Evolutionary conservation across 2,113 vertebrate species (phyloP).

Genomic region (Cyanoderma ruficeps): DNA sequence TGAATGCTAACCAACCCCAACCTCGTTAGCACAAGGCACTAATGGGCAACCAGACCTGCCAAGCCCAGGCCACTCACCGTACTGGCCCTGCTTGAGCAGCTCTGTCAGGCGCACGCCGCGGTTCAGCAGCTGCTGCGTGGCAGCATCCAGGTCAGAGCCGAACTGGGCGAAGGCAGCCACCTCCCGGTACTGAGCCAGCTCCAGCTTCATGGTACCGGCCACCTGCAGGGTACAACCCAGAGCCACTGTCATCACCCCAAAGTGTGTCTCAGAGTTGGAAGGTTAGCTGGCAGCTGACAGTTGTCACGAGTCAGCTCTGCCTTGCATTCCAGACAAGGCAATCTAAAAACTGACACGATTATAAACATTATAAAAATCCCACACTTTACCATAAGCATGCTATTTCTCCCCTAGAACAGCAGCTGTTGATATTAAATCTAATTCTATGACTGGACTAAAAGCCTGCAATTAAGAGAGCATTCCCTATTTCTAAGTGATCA

Average conservation of each 20-base stretch:
- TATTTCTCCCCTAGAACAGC: not conserved
- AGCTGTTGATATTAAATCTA: not conserved
- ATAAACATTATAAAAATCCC: not conserved
- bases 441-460: not conserved
- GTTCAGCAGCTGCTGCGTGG: conserved; percentile 95
- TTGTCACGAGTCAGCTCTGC: not conserved
- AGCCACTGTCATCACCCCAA: rapidly evolving
- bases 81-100: conserved; percentile 96
- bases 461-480: rapidly evolving
- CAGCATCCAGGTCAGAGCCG: conserved; percentile 93
- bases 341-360: not conserved
- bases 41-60: rapidly evolving
- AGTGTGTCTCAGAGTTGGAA: rapidly evolving
- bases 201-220: conserved; percentile 98
- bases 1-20: not conserved
- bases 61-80: conserved; percentile 76
- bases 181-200: conserved; percentile 96
- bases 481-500: not conserved
- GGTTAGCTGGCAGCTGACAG: not conserved
- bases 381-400: rapidly evolving
- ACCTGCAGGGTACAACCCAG: conserved; percentile 71
- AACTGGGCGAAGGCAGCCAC: conserved; percentile 98
- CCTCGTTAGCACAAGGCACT: rapidly evolving
- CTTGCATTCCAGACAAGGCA: not conserved
- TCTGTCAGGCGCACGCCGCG: conserved; percentile 95